phyloP scores from a whole-genome alignment of 1,140 invertebrate species.

The Pectinophora gossypiella region DNA sequence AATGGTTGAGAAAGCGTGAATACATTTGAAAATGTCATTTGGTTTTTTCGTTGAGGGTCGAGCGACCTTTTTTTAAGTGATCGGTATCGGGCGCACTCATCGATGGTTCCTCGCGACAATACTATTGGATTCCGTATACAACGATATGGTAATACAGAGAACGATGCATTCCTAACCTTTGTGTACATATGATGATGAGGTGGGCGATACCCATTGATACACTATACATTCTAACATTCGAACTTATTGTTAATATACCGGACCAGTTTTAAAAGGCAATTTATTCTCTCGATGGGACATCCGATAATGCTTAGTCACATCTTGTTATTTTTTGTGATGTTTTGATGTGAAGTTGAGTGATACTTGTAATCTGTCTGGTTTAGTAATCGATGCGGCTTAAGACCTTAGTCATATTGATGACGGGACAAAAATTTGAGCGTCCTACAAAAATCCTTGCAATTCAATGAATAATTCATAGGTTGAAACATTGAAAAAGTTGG shows the following conservation, averaged over 20 bases:
- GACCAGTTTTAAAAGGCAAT: conserved; percentile 63
- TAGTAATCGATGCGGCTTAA: conserved; percentile 12
- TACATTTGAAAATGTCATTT: conserved; percentile 9
- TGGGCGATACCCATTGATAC: conserved; percentile 71
- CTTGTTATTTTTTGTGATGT: conserved; percentile 14
- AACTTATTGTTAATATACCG: conserved; percentile 59
- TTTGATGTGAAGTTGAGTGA: conserved; percentile 16
- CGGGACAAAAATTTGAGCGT: too few species aligned
- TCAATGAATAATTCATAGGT: too few species aligned
- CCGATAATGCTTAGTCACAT: conserved; percentile 40
- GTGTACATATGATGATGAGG: conserved; percentile 70
- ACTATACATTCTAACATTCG: conserved; percentile 43
- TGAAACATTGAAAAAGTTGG: too few species aligned
- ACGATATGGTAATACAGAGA: conserved; percentile 63
- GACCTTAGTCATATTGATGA: conserved; percentile 8
- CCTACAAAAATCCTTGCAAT: too few species aligned
- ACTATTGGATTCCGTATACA: conserved; percentile 45
- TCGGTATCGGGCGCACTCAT: conserved; percentile 54
- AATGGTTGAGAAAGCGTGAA: conserved; percentile 12
- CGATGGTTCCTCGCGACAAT: conserved; percentile 61
- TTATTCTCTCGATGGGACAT: conserved; percentile 53
- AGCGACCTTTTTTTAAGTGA: conserved; percentile 51
- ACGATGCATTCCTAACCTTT: conserved; percentile 61
- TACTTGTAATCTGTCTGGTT: conserved; percentile 13
- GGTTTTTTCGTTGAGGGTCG: conserved; percentile 35